Evolutionary conservation across 2,888 invertebrate genomes (phyloP).

Genomic region (Amblyteles armatorius): DNA sequence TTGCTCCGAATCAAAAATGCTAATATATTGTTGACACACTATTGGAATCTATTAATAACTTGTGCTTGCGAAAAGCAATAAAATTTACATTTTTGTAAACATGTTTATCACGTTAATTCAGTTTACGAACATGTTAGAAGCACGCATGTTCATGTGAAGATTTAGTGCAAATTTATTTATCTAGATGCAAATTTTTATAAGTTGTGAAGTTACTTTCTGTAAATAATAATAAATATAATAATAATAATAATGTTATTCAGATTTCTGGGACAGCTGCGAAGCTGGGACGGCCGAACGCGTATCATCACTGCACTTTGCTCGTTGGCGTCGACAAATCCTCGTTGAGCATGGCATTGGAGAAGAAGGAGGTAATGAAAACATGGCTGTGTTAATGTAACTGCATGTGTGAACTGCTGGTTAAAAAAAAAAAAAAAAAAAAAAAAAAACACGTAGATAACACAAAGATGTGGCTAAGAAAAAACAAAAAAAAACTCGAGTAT

Average conservation of each 20-base stretch:
- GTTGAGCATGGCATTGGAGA: constrained; percentile 90
- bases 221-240: too few relatives aligned
- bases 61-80: too few relatives aligned
- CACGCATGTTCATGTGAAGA: too few relatives aligned
- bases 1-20: not conserved
- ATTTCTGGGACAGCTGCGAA: constrained; percentile 98
- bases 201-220: too few relatives aligned
- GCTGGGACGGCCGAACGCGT: constrained; percentile 94
- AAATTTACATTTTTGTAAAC: not conserved
- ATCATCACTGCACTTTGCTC: constrained; percentile 98
- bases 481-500: not conserved
- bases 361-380: constrained; percentile 88
- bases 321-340: constrained; percentile 93
- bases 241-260: constrained; percentile 84
- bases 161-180: too few relatives aligned
- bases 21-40: not conserved
- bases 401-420: constrained; percentile 12
- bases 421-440: constrained; percentile 5
- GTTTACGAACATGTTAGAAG: too few relatives aligned
- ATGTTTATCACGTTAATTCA: not conserved
- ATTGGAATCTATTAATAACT: not conserved
- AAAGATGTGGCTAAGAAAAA: not conserved
- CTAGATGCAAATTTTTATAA: too few relatives aligned
- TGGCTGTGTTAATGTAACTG: not conserved
- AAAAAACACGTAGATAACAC: constrained; percentile 22